These are phyloP conservation scores for Myotis lucifugus DNA, from an alignment of 2,113 vertebrate species.

Conservation along the genomic window DNA sequence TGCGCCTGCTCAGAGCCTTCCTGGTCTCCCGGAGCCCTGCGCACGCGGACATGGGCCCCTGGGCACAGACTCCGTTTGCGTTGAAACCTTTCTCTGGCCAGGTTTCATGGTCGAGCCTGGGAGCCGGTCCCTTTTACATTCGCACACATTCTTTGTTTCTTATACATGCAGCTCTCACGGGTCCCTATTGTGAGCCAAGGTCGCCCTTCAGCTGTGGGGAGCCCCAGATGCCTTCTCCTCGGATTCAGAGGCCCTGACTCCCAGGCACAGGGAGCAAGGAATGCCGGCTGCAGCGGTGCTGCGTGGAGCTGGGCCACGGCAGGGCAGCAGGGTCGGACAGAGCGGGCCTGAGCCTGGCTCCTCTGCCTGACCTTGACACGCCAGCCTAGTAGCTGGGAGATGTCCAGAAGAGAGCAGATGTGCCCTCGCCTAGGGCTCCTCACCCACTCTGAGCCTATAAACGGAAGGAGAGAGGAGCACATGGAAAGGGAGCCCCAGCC, in stretches of 20 bases:
- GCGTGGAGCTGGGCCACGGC: neutral
- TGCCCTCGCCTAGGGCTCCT: neutral
- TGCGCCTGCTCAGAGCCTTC: neutral
- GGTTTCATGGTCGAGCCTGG: neutral
- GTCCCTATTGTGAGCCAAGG: constrained; percentile 9
- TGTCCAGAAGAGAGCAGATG: neutral
- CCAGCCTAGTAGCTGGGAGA: neutral
- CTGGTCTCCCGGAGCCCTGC: neutral
- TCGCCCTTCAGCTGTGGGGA: neutral
- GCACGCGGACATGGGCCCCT: neutral
- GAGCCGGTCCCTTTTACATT: neutral
- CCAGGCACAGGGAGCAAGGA: neutral
- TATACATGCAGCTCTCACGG: neutral
- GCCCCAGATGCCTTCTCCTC: neutral
- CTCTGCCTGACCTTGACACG: neutral
- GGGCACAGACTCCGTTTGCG: neutral
- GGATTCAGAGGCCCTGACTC: neutral
- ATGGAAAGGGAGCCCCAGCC: fast-evolving
- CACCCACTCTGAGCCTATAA: neutral
- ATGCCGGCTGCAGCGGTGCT: fast-evolving
- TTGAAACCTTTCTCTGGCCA: constrained; percentile 27
- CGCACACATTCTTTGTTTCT: constrained; percentile 48
- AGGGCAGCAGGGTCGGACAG: neutral
- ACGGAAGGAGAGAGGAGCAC: neutral
- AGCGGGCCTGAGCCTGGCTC: neutral